Evolutionary conservation across 1,140 invertebrate genomes (phyloP).

Genomic region (Hypothenemus hampei): DNA sequence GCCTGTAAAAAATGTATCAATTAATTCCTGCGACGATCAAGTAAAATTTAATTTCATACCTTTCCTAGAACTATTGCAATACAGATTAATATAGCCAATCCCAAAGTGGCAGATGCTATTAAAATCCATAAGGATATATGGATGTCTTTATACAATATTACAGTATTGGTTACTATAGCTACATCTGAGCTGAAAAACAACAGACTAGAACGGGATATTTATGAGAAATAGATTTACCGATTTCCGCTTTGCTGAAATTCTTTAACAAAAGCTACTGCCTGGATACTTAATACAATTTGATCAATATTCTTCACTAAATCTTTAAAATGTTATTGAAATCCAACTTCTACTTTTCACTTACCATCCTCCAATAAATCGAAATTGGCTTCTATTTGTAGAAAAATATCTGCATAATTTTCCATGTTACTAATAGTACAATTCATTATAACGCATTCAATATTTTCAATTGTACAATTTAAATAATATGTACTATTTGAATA

Average conservation of each 20-base stretch:
- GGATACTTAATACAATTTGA: neutral
- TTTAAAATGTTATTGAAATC: conserved; percentile 3
- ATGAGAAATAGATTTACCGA: conserved; percentile 5
- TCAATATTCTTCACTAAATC: neutral
- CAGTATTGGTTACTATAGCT: neutral
- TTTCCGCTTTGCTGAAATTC: conserved; percentile 1
- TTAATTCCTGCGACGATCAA: neutral
- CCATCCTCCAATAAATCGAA: neutral
- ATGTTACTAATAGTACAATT: neutral
- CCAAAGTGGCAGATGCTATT: conserved; percentile 8
- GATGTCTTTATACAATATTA: neutral
- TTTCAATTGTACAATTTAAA: conserved; percentile 2
- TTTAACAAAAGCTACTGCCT: neutral
- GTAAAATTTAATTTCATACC: conserved; percentile 1
- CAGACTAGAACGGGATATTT: too few species aligned
- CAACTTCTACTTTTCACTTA: too few species aligned
- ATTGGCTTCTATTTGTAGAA: conserved; percentile 1
- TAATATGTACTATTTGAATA: neutral
- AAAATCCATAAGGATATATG: conserved; percentile 8
- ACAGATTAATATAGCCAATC: conserved; percentile 12
- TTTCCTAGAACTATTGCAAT: neutral
- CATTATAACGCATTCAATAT: conserved; percentile 4
- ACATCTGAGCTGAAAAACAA: conserved; percentile 6
- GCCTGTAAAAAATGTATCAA: conserved; percentile 1
- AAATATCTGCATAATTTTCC: conserved; percentile 12